Base-by-base conservation (phyloP, 2,888 invertebrate species). In the Apoderus coryli region DNA sequence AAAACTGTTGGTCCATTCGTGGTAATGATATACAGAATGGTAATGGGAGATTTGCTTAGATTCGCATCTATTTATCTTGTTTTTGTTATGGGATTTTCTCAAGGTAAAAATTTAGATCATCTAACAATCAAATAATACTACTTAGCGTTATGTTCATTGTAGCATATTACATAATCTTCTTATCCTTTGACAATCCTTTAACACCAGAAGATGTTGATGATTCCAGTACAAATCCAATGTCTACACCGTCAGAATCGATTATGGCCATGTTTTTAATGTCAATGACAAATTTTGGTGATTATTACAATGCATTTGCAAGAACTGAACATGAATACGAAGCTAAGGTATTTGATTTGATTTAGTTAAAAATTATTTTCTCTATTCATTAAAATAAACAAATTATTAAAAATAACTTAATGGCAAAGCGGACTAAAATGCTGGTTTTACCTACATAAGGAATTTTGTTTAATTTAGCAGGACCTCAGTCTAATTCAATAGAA, bases 211-310 rank as follows among this genome's bases (percentile, higher is more conserved):
- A 81, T 1, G 72, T 77, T 4, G 84, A 84, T 48, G 85, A 85
- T 48, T 73, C 80, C 0, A 69, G 75, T 5, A 70, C 76, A 7
- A 88, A 88, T 60, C 88, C 88, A 1, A 80, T 88, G 73, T 80
- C 84, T 0, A 84, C 86, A 14, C 88, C 93, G 0, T 78, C 84
- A 61, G 95, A 95, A 59, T 86, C 92, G 10, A 72, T 95, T 16
- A 88, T 96, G 72, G 90, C 90, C 1, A 93, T 96, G 89, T 96
- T 96, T 56, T 71, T 96, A 31, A 95, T 96, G 89, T 96, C 95
- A 0, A 68, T 96, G 46, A 90, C 93, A 2, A 92, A 92, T 44
- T 95, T 96, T 56, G 90, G 86, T 0, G 89, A 90, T 51, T 90
- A 93, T 53, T 96, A 89, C 50, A 75, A 76, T 16, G 85, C 88